Conservation (phyloP, 1,140 invertebrate species). For the Antheraea mylitta region DNA sequence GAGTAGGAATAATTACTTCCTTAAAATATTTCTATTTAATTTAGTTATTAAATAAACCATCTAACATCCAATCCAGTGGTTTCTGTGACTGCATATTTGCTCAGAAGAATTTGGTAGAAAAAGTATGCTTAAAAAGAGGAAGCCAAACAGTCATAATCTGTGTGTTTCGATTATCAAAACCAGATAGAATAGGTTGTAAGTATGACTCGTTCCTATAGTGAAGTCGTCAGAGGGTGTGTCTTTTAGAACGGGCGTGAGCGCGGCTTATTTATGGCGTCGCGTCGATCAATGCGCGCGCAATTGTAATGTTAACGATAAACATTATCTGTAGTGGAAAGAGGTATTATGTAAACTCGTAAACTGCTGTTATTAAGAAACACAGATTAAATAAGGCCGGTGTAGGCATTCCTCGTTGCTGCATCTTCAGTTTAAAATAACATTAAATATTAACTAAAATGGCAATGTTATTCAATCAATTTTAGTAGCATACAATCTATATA, state of each 20-base stretch:
- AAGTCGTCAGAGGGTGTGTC: constrained; percentile 28
- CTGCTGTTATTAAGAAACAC: background rate
- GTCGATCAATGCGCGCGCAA: constrained; percentile 36
- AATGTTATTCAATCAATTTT: background rate
- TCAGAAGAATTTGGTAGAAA: too few species aligned
- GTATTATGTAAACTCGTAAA: constrained; percentile 8
- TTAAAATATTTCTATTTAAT: too few species aligned
- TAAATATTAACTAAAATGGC: background rate
- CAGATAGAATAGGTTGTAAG: background rate
- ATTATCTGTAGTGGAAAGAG: constrained; percentile 3
- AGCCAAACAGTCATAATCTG: too few species aligned
- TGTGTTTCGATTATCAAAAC: too few species aligned
- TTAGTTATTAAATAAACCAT: too few species aligned
- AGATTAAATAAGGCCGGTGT: background rate
- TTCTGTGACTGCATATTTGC: too few species aligned
- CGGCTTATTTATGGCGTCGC: constrained; percentile 45
- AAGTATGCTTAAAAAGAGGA: too few species aligned
- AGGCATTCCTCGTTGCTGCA: background rate
- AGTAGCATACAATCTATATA: background rate
- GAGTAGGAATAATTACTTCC: too few species aligned
- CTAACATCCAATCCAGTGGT: too few species aligned
- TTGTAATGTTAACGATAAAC: background rate
- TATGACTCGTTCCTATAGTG: constrained; percentile 16
- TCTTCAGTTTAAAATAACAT: background rate
- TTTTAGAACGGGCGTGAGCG: constrained; percentile 28